Conservation (phyloP, 2,888 invertebrate species). For the Caenorhabditis panamensis region DNA sequence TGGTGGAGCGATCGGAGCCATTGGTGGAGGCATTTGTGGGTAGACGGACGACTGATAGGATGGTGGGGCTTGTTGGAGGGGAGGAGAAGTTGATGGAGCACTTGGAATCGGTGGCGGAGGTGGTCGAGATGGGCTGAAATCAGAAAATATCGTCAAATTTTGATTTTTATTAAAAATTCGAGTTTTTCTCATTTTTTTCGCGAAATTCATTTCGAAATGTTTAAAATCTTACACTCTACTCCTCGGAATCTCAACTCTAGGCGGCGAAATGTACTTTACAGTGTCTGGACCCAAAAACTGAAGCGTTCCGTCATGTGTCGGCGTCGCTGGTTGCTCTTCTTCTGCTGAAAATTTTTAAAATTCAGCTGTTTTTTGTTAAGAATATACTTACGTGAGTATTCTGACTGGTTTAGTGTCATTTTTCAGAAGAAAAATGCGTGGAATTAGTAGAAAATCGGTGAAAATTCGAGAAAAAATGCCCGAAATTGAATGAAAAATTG, state of each 20-base stretch:
- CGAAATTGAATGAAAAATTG: background rate
- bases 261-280: slow-evolving; percentile 56
- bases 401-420: slow-evolving; percentile 40
- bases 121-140: too few species aligned
- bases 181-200: background rate
- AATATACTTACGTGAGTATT: slow-evolving; percentile 23
- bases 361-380: background rate
- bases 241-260: slow-evolving; percentile 23
- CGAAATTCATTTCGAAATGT: too few species aligned
- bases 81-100: background rate
- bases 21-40: slow-evolving; percentile 21
- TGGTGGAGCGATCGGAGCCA: slow-evolving; percentile 9
- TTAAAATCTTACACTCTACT: slow-evolving; percentile 10
- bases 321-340: slow-evolving; percentile 36
- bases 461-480: slow-evolving; percentile 1
- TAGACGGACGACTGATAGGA: slow-evolving; percentile 30
- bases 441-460: background rate
- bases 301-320: slow-evolving; percentile 49
- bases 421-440: background rate
- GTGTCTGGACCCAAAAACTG: slow-evolving; percentile 50
- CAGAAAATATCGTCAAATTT: background rate
- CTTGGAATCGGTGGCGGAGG: background rate
- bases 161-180: background rate
- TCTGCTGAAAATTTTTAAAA: background rate
- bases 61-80: slow-evolving; percentile 1